Base-by-base conservation (phyloP, 2,797 vertebrate genomes). In the Pipistrellus kuhlii region DNA sequence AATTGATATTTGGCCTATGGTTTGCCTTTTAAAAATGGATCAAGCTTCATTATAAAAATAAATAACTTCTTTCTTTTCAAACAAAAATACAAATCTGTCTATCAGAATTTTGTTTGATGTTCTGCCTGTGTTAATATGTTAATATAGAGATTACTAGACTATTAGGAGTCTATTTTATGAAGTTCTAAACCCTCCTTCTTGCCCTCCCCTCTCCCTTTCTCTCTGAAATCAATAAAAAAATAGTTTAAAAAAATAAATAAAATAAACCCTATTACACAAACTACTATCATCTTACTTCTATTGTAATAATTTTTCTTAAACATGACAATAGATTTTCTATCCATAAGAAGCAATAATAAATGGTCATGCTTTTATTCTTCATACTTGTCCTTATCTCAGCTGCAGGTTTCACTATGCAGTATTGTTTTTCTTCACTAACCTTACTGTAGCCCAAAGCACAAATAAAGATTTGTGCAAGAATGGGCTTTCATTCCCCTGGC, bases 241-340 rank as follows among this genome's bases (percentile, higher is more conserved):
- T 27, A 59, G 13, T 13, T 27, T 12, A 5, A 25, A 59, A 25
- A 59, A 59, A 59, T 55, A 44, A 44, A 44, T 55, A 44, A 44
- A 44, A 44, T 44, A 94, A 85, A 88, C 15, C 23, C 78, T 82
- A n/a, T 51, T 85, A 85, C n/a, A 93, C 44, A 91, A 89, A 73
- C 35, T 32, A 48, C 32, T 35, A 35, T 90, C 32, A 71, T 66
- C 35, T 66, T 85, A 27, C n/a, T 91, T 75, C 85, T 83, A 85
- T 76, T 81, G 51, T 53, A 85, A 21, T 82, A 85, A 51, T 72
- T 96, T 85, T 86, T 72, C 55, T 83, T 86, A 53, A 86, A 64
- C 83, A 73, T 89, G 18, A 85, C 48, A 91, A 25, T 59, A 59
- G n/a, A 59, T 62, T 6, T 76, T 81, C 41, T 86, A 7, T 73